A percentile compares a stretch with the other conserved stretches of the same genome.
Evolutionary conservation across 2,797 vertebrate species (phyloP).

Genomic region (Alcedo quadribrachys): DNA sequence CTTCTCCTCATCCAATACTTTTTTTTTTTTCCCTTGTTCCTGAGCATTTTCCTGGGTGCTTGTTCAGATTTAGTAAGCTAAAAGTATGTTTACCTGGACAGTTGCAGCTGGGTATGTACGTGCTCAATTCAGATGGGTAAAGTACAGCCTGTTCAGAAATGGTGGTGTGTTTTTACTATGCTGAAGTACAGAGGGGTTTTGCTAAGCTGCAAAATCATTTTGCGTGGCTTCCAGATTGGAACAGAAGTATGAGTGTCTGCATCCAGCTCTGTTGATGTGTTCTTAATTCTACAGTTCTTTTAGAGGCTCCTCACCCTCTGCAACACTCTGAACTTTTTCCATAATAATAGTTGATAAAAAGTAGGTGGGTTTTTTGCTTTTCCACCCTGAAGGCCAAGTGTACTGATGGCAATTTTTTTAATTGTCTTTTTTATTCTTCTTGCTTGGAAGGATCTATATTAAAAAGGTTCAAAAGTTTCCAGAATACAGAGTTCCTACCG

Average conservation of each 20-base stretch:
- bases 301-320: not conserved
- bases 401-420: not conserved
- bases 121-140: not conserved
- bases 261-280: not conserved
- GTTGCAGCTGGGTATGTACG: not conserved
- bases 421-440: not conserved
- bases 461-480: slow-evolving; percentile 89
- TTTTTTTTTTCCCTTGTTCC: accelerated
- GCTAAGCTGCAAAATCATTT: not conserved
- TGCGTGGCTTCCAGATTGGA: not conserved
- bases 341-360: not conserved
- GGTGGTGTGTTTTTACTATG: not conserved
- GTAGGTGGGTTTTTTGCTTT: not conserved
- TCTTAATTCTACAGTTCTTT: not conserved
- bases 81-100: not conserved
- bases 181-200: not conserved
- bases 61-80: not conserved
- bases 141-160: not conserved
- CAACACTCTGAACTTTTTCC: not conserved
- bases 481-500: slow-evolving; percentile 84
- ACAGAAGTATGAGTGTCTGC: not conserved
- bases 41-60: not conserved
- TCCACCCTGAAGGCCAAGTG: not conserved
- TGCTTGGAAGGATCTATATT: slow-evolving; percentile 83
- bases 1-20: not conserved